Percentiles rank a stretch among this genome's conserved stretches.
Evolutionary conservation across 2,797 vertebrate genomes (phyloP).

Genomic region (Pseudochaenichthys georgianus): DNA sequence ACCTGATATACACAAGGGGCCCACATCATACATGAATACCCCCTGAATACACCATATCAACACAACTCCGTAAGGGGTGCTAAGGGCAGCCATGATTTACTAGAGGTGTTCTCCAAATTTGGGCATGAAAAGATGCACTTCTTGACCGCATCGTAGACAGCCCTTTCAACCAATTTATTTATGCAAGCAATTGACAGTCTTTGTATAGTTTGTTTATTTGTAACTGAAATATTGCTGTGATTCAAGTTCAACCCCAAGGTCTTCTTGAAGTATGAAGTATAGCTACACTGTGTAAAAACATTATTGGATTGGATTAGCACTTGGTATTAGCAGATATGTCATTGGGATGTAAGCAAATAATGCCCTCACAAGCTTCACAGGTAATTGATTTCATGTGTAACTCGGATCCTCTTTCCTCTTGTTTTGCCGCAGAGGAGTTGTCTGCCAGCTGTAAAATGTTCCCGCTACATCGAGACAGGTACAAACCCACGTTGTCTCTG

Average conservation of each 20-base stretch:
- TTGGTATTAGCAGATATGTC: neutral
- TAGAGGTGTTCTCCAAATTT: neutral
- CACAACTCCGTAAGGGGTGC: neutral
- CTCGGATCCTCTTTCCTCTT: constrained; percentile 54
- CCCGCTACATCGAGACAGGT: constrained; percentile 84
- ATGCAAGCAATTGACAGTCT: neutral
- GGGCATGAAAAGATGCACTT: neutral
- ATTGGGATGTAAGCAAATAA: neutral
- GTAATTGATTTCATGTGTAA: constrained; percentile 40
- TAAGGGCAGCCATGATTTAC: neutral
- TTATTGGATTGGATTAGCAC: neutral
- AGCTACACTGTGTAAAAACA: constrained; percentile 5
- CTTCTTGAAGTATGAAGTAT: neutral
- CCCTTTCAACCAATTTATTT: neutral
- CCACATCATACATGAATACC: neutral
- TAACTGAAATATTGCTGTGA: constrained; percentile 3
- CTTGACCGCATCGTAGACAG: neutral
- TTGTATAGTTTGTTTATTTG: neutral
- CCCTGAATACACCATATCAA: neutral
- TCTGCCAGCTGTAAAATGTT: constrained; percentile 80
- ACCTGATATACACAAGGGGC: neutral
- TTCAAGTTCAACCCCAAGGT: neutral
- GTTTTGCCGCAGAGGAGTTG: constrained; percentile 75
- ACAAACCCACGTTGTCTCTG: constrained; percentile 51
- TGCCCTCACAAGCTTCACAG: constrained; percentile 4